phyloP scores from a whole-genome alignment of 2,113 vertebrate species.

The Corythaeola cristata region DNA sequence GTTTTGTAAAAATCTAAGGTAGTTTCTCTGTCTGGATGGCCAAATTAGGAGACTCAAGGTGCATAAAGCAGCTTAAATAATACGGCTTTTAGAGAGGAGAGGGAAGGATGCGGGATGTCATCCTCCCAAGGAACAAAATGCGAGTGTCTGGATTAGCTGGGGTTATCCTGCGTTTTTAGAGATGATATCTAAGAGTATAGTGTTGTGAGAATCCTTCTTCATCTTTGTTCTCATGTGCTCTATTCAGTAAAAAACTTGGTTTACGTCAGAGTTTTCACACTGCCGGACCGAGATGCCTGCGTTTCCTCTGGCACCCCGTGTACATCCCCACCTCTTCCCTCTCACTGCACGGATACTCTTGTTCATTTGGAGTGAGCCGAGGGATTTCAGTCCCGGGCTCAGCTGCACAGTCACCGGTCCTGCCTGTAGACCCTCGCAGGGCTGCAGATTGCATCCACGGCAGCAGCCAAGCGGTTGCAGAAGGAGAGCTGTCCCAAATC shows the following conservation, averaged over 20 bases:
- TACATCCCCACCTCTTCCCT: neutral
- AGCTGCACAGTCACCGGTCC: neutral
- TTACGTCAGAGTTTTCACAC: neutral
- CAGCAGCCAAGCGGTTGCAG: neutral
- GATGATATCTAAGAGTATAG: neutral
- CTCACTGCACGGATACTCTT: rapidly evolving
- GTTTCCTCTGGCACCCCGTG: neutral
- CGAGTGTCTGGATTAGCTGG: neutral
- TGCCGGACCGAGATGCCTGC: rapidly evolving
- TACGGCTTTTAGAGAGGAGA: neutral
- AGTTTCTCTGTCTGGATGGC: neutral
- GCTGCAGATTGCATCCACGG: neutral
- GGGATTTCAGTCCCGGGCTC: neutral
- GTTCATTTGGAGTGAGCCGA: rapidly evolving
- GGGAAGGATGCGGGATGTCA: neutral
- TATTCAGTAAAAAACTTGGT: neutral
- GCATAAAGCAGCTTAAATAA: neutral
- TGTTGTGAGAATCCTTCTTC: neutral
- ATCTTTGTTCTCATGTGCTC: neutral
- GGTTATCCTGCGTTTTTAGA: neutral
- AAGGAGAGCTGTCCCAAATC: neutral
- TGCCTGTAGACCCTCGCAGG: neutral
- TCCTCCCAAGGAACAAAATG: neutral
- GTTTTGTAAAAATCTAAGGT: neutral
- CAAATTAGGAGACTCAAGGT: neutral